Evolutionary conservation across 2,113 vertebrate genomes (phyloP), one percentile per base, ranked within the genome.

Genomic region (Procapra przewalskii): DNA sequence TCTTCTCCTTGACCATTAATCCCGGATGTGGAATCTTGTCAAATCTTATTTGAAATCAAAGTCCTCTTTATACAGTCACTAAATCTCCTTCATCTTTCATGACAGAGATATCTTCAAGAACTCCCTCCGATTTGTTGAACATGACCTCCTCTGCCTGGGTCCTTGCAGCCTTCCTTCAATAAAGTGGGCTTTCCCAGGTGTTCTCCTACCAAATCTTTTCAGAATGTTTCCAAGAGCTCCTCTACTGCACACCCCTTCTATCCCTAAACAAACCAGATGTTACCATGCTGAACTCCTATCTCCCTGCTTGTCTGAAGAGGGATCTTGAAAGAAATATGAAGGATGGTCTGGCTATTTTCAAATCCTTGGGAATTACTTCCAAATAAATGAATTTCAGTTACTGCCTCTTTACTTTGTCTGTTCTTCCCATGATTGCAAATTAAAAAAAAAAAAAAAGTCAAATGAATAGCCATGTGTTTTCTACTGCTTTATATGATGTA

Each of bases 291-390:
- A 33, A 88, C 95, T 97, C 77, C 96, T 98, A 98, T 98, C 92
- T 98, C 96, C 67, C 96, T 96, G 94, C 98, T 98, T 98, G 98
- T 97, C 98, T 98, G 98, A 98, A 95, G 84, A 95, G 75, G 80
- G 95, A 97, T 98, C 98, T 98, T 98, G 96, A 98, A 98, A 98
- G 97, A 99, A 98, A 98, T 99, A 98, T 98, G 98, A 97, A 97
- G 77, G 96, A 95, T 98, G 91, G 98, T 98, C 98, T 99, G 99
- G 97, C 98, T 98, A 97, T 98, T 98, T 99, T 98, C 98, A 98
- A 99, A 99, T 98, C 98, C 97, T 98, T 83, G 88, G 60, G 97
- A 98, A 98, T 98, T 94, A 97, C 97, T 94, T 97, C 94, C 94
- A 95, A 97, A 96, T 94, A 75, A 75, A 75, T 97, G 95, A 91